Evolutionary conservation across 2,888 invertebrate species (phyloP).

Genomic region (Phorcus lineatus): DNA sequence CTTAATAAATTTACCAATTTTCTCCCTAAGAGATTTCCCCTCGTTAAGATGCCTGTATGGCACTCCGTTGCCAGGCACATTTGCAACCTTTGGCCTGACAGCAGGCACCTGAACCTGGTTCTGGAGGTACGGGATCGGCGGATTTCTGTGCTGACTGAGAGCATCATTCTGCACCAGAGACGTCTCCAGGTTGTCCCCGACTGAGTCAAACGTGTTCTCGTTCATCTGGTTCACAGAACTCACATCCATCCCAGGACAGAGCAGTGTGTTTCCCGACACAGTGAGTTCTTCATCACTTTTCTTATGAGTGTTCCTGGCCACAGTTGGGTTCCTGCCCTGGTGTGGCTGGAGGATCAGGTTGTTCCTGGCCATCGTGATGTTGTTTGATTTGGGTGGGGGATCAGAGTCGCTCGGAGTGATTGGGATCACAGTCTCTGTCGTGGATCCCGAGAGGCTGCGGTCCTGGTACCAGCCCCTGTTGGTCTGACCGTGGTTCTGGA

Average conservation of each 20-base stretch:
- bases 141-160: slow-evolving; percentile 64
- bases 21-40: slow-evolving; percentile 33
- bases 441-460: slow-evolving; percentile 76
- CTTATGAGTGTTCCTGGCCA: slow-evolving; percentile 84
- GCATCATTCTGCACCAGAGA: slow-evolving; percentile 78
- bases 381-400: slow-evolving; percentile 64
- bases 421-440: slow-evolving; percentile 80
- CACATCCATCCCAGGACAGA: slow-evolving; percentile 53
- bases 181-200: slow-evolving; percentile 71
- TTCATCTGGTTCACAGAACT: not conserved
- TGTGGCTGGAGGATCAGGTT: slow-evolving; percentile 82
- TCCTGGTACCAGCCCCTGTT: slow-evolving; percentile 39
- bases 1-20: slow-evolving; percentile 54
- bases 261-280: slow-evolving; percentile 74
- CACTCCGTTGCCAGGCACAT: slow-evolving; percentile 68
- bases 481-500: not conserved
- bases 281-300: slow-evolving; percentile 78
- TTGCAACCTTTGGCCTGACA: slow-evolving; percentile 74
- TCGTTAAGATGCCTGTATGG: slow-evolving; percentile 33
- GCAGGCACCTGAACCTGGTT: slow-evolving; percentile 81
- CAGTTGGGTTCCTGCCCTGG: slow-evolving; percentile 89
- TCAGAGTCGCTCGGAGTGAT: slow-evolving; percentile 79
- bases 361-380: slow-evolving; percentile 56
- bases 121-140: slow-evolving; percentile 84
- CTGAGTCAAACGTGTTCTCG: slow-evolving; percentile 66